phyloP scores from a whole-genome alignment of 2,888 invertebrate genomes.

The Melolontha melolontha region DNA sequence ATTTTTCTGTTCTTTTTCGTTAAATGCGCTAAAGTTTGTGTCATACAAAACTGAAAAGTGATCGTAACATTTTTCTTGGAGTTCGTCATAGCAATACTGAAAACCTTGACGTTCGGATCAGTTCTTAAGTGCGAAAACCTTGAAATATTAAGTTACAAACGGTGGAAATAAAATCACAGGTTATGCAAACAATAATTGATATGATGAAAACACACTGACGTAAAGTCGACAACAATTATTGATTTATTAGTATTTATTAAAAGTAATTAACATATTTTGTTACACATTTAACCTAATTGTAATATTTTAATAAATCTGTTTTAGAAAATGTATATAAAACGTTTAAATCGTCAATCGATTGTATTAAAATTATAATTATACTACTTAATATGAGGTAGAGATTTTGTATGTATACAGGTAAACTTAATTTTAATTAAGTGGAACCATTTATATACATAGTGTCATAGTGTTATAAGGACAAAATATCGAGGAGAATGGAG shows the following conservation, averaged over 20 bases:
- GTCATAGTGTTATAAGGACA: no score
- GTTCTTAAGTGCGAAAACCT: conserved; percentile 40
- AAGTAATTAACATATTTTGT: no score
- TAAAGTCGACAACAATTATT: conserved; percentile 24
- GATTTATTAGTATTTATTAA: conserved; percentile 10
- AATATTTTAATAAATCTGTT: no score
- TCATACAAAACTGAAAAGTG: conserved; percentile 18
- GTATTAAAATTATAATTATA: no score
- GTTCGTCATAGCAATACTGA: conserved; percentile 20
- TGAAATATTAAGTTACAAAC: conserved; percentile 39
- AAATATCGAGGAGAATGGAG: no score
- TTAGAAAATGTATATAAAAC: no score
- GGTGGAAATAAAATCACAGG: conserved; percentile 33
- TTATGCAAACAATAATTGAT: conserved; percentile 38
- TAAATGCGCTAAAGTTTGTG: background rate
- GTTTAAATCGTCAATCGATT: no score
- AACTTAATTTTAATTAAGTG: no score
- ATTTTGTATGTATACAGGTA: no score
- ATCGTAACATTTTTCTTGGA: conserved; percentile 31
- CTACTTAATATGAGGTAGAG: no score
- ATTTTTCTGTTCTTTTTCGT: background rate
- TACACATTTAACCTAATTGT: no score
- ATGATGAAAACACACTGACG: conserved; percentile 12
- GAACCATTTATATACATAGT: no score
- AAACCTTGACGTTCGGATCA: conserved; percentile 37